Evolutionary conservation across 1,140 invertebrate genomes (phyloP).

Genomic region (Cyrtorhinus lividipennis): DNA sequence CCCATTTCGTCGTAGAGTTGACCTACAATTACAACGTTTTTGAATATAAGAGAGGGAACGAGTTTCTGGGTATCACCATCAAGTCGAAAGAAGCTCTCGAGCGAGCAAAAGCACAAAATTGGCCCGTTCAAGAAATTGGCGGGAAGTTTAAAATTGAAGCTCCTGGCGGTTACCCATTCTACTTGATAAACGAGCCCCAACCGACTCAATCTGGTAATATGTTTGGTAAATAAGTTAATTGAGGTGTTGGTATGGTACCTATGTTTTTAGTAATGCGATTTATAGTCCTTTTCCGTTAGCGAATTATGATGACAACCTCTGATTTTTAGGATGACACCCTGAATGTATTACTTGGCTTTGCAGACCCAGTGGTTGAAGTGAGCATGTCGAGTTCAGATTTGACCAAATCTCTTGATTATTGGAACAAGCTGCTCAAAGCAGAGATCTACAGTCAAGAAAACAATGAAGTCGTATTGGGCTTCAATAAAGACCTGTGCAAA

Average conservation of each 20-base stretch:
- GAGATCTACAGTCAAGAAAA: conserved; percentile 46
- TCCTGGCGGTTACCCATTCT: conserved; percentile 85
- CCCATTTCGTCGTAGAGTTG: conserved; percentile 90
- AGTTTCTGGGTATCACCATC: conserved; percentile 77
- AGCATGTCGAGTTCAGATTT: conserved; percentile 65
- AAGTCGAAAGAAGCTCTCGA: conserved; percentile 58
- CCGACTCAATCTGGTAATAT: conserved; percentile 46
- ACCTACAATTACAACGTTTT: conserved; percentile 95
- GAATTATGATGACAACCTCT: too few species aligned
- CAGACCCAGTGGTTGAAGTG: conserved; percentile 74
- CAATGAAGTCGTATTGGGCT: conserved; percentile 49
- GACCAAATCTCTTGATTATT: conserved; percentile 59
- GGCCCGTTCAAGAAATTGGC: conserved; percentile 44
- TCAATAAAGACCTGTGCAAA: conserved; percentile 55
- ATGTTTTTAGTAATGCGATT: conserved; percentile 3
- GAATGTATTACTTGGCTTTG: too few species aligned
- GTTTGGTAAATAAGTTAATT: too few species aligned
- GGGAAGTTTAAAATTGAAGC: conserved; percentile 49
- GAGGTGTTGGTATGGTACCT: conserved; percentile 23
- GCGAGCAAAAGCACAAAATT: conserved; percentile 49
- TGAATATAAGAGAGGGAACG: conserved; percentile 71
- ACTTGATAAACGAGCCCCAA: conserved; percentile 54
- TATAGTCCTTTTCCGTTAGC: too few species aligned
- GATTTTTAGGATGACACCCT: too few species aligned
- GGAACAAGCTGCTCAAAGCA: conserved; percentile 62